Evolutionary conservation across 2,113 vertebrate genomes (phyloP), one percentile per base, ranked within the genome.

Genomic region (Sclerurus mexicanus): DNA sequence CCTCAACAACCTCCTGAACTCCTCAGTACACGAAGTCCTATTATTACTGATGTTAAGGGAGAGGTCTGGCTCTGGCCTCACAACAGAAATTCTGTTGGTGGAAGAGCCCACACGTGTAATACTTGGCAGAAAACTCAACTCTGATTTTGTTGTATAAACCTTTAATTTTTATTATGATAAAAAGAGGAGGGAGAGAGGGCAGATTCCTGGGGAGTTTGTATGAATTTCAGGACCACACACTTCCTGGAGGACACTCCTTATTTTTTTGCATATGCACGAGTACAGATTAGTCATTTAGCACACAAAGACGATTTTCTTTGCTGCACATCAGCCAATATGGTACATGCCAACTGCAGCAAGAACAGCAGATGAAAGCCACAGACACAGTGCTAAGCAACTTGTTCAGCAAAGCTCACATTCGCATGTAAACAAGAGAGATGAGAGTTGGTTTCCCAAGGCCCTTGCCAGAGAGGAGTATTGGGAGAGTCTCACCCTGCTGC

Each of bases 311-410:
- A 59, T 75, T 75, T 91, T 78, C 91, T 87, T 82, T 85, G 93
- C 89, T 67, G 84, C 93, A 42, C 83, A 91, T 52, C 78, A 55
- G 93, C 85, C 95, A 88, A 87, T 76, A 78, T 66, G 75, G 85
- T 42, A 66, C 92, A 75, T 7, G 83, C 88, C 92, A 94, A 89
- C 76, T 40, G 85, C 17, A 4, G 75, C 68, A 87, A 88, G 95
- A 91, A 88, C 91, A 91, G 42, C 95, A 83, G 88, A 95, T 75
- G 93, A 94, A 84, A 95, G 95, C 79, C 91, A 90, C 94, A 90
- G 96, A 90, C 85, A 91, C 33, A 35, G 93, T 30, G 83, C 96
- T 78, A 97, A 95, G 93, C 93, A 64, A 93, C 88, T 92, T 86
- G 83, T 88, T 92, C 90, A 52, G 93, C 83, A 90, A 35, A 0